Conservation (phyloP, 2,113 vertebrate genomes). For the Microtus oregoni region DNA sequence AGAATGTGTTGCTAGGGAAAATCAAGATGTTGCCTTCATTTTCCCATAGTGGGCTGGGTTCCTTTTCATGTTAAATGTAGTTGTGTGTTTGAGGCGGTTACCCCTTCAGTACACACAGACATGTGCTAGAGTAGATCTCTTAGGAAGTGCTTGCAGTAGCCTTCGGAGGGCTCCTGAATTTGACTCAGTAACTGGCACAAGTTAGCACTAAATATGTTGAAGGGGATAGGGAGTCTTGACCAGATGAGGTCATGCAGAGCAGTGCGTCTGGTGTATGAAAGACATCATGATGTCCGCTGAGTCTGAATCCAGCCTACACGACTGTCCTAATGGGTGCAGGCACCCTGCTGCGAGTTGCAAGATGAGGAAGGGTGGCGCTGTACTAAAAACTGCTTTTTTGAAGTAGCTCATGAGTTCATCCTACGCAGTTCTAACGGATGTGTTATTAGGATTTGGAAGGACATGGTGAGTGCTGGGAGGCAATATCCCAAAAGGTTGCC, state of each 20-base stretch:
- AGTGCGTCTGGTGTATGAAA: neutral
- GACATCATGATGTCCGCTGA: neutral
- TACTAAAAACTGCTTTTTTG: neutral
- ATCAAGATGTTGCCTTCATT: neutral
- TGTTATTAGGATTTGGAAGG: neutral
- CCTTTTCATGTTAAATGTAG: neutral
- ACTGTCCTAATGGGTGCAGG: neutral
- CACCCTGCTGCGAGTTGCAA: neutral
- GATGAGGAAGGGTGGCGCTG: neutral
- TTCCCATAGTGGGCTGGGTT: neutral
- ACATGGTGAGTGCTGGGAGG: neutral
- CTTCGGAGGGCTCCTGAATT: neutral
- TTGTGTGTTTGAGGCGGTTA: neutral
- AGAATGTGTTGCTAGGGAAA: neutral
- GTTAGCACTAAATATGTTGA: constrained; percentile 30
- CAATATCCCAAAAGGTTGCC: neutral
- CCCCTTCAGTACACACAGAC: neutral
- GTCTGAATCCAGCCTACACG: neutral
- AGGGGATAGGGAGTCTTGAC: neutral
- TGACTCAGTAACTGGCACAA: neutral
- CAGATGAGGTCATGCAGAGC: neutral
- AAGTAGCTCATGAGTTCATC: neutral
- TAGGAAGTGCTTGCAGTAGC: neutral
- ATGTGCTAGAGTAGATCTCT: neutral
- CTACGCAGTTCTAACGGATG: neutral